Base-by-base conservation (phyloP, 2,113 vertebrate genomes). In the Lucifuga dentata region DNA sequence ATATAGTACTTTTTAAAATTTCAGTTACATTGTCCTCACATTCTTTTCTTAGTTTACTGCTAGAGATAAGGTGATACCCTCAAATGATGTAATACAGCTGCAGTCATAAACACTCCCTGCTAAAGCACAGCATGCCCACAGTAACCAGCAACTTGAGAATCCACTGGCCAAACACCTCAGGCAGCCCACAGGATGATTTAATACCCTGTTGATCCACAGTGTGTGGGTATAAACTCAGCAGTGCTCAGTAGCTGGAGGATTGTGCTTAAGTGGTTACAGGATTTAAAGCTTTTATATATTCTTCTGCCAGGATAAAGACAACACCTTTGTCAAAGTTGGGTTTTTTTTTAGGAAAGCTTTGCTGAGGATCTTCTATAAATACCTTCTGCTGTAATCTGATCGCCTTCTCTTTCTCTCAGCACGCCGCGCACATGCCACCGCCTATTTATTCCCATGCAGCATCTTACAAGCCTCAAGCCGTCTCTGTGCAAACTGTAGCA, bases 351-450 rank as follows among this genome's bases (percentile, higher is more conserved):
- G 15, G 13, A 56, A 35, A 60, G 53, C 21, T 62, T 33, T 36
- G 13, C 23, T 1, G 36, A 60, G 35, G 64, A 70, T 48, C 13
- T 58, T 49, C 86, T 89, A 86, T 69, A 77, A 89, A 87, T 89
- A 86, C 24, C 55, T 67, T 35, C 29, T 39, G 23, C 69, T 72
- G 83, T 81, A 89, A 90, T 59, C 55, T 61, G 84, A 92, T 61
- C 67, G 56, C 10, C 21, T 61, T 45, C 29, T 39, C 53, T 26
- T 23, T 15, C 20, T 21, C 20, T 21, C 17, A 35, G 15, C 44
- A 26, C 0, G 13, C 23, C 35, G 46, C 60, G 16, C 67, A 62
- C 68, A 64, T 73, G 67, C 85, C 68, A 78, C 74, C 79, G 73
- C 59, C 72, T 82, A 85, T 86, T 90, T 90, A 86, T 84, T 86